A percentile compares a stretch with the other conserved stretches of the same genome.
Conservation (phyloP, 2,113 vertebrate species). For the Rhinogobius similis region DNA sequence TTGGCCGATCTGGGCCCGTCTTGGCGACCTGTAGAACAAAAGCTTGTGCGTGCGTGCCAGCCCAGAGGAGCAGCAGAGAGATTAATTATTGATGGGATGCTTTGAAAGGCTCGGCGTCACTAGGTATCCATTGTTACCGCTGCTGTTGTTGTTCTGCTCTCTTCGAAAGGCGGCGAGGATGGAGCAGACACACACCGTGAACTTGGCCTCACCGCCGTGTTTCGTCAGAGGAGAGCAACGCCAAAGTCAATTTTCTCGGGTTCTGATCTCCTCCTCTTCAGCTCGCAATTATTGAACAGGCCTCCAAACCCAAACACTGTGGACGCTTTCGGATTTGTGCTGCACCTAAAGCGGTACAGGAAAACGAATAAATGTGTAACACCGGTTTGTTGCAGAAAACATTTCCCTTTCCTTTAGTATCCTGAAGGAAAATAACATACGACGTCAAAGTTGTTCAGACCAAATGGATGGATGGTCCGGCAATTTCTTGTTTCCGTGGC, state of each 20-base stretch:
- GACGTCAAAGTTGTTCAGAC: background rate
- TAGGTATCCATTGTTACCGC: conserved; percentile 68
- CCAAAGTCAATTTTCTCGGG: conserved; percentile 28
- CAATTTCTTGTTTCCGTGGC: too few species aligned
- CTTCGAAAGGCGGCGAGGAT: conserved; percentile 26
- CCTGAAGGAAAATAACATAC: background rate
- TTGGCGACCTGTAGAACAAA: conserved; percentile 27
- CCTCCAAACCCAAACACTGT: background rate
- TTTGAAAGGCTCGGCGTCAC: conserved; percentile 59
- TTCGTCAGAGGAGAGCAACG: conserved; percentile 25
- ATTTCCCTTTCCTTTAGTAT: background rate
- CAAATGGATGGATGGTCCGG: too few species aligned
- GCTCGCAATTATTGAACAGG: conserved; percentile 8
- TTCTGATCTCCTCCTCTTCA: conserved; percentile 18
- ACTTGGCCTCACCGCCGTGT: conserved; percentile 14
- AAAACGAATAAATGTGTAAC: background rate
- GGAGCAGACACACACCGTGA: conserved; percentile 15
- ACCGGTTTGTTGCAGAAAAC: background rate
- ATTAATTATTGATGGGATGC: conserved; percentile 68
- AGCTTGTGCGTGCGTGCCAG: conserved; percentile 43
- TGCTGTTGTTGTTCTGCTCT: conserved; percentile 54
- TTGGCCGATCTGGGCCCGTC: conserved; percentile 13
- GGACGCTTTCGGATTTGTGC: background rate
- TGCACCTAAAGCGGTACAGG: background rate
- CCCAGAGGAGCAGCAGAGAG: conserved; percentile 47